Evolutionary conservation across 2,113 vertebrate genomes (phyloP).

Genomic region (Nibea albiflora): DNA sequence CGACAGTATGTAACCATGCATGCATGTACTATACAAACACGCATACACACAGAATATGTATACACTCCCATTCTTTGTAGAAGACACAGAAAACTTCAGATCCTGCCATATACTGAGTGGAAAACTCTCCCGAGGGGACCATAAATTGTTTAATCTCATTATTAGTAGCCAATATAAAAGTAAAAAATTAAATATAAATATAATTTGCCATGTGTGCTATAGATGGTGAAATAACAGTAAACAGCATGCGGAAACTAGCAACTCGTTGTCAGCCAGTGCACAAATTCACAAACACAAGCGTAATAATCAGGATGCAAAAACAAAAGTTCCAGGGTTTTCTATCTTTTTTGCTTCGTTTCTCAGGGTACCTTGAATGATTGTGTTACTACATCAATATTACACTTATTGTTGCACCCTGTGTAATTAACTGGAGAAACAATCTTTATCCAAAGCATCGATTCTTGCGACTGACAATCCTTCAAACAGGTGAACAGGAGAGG

Average conservation of each 20-base stretch:
- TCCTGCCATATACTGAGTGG: conserved; percentile 38
- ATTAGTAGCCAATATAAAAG: conserved; percentile 31
- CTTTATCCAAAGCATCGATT: conserved; percentile 29
- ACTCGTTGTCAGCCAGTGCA: conserved; percentile 33
- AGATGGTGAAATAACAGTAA: conserved; percentile 44
- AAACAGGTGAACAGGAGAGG: conserved; percentile 43
- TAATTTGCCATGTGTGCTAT: conserved; percentile 34
- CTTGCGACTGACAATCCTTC: conserved; percentile 67
- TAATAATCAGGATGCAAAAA: conserved; percentile 35
- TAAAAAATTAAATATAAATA: neutral
- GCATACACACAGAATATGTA: conserved; percentile 11
- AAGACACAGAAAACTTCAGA: conserved; percentile 22
- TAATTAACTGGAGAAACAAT: neutral
- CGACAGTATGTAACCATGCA: conserved; percentile 62
- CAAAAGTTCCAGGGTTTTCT: conserved; percentile 51
- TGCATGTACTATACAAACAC: conserved; percentile 56
- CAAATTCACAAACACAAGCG: neutral
- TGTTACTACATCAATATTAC: conserved; percentile 19
- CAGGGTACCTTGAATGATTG: conserved; percentile 66
- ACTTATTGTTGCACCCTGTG: neutral
- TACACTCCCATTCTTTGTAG: conserved; percentile 13
- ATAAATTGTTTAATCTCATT: conserved; percentile 56
- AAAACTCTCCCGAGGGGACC: conserved; percentile 41
- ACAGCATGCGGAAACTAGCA: conserved; percentile 52
- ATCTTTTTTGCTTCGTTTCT: conserved; percentile 59